Evolutionary conservation across 1,140 invertebrate species (phyloP), one percentile per base, ranked within the genome.

Genomic region (Ceratosolen fusciceps): DNA sequence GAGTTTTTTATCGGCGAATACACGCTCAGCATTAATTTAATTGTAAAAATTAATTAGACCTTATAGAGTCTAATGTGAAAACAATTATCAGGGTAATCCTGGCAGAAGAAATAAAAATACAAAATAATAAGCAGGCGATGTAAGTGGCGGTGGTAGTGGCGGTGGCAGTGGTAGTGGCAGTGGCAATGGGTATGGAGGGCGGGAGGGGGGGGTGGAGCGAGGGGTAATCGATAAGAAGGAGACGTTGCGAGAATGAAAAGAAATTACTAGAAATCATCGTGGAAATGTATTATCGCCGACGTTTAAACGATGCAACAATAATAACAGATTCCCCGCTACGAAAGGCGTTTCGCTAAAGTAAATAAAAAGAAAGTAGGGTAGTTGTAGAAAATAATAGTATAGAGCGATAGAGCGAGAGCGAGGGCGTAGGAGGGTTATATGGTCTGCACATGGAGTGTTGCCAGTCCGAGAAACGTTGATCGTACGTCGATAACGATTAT

Each of bases 401-500:
- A 54, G 67, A 54, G 19, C 7, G 34, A 26, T 29, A 60, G 67
- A 16, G 31, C 39, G 21, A 39, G 60, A n/a, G 70, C 58, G 39
- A 74, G 47, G 70, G 29, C 34, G 34, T 24, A 37, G 29, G 31
- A 34, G 62, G 43, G 26, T 68, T 54, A 77, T 54, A 77, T 29
- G 39, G n/a, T 58, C n/a, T 68, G n/a, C 68, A 24, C 65, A 75
- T 75, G 65, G 72, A 70, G 78, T 80, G 78, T 74, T 60, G 72
- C 37, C 71, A 80, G 73, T 80, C 78, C 73, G 78, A 80, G 72
- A 82, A 83, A 74, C 49, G 80, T 80, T 83, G 79, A 83, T 82
- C 77, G 67, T 68, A 56, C 52, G 56, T 76, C 72, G 82, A 83
- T 83, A 81, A 82, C 82, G 76, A 81, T 82, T 81, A 83, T 82